A percentile compares a stretch with the other conserved stretches of the same genome.
phyloP scores from a whole-genome alignment of 2,113 vertebrate genomes.

The Petaurus breviceps region DNA sequence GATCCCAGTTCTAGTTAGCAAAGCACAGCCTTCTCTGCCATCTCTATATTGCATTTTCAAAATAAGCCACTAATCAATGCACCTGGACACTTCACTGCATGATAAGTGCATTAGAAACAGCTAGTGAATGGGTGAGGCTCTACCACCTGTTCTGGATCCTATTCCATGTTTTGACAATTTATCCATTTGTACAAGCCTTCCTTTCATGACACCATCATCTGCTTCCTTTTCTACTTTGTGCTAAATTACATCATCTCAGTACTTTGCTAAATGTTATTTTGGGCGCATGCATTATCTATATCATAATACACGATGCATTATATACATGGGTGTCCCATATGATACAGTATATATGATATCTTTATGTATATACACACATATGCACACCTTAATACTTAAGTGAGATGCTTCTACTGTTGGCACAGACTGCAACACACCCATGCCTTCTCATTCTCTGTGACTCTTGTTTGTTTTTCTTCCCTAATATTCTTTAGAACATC shows the following conservation, averaged over 20 bases:
- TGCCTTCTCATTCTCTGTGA: neutral
- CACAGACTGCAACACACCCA: neutral
- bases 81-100: neutral
- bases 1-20: neutral
- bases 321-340: neutral
- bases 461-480: neutral
- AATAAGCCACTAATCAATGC: slow-evolving; percentile 3
- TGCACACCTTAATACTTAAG: neutral
- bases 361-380: neutral
- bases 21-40: neutral
- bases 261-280: neutral
- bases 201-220: fast-evolving
- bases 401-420: neutral
- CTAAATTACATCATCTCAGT: neutral
- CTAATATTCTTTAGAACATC: neutral
- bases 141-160: neutral
- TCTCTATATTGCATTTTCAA: slow-evolving; percentile 29
- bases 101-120: neutral
- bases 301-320: neutral
- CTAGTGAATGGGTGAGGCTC: neutral
- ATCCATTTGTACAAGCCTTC: too few relatives aligned
- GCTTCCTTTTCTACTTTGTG: neutral
- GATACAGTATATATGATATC: neutral
- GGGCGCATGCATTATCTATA: neutral
- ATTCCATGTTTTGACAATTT: neutral